Conservation (phyloP, 2,797 vertebrate genomes). For the Margarornis squamiger region DNA sequence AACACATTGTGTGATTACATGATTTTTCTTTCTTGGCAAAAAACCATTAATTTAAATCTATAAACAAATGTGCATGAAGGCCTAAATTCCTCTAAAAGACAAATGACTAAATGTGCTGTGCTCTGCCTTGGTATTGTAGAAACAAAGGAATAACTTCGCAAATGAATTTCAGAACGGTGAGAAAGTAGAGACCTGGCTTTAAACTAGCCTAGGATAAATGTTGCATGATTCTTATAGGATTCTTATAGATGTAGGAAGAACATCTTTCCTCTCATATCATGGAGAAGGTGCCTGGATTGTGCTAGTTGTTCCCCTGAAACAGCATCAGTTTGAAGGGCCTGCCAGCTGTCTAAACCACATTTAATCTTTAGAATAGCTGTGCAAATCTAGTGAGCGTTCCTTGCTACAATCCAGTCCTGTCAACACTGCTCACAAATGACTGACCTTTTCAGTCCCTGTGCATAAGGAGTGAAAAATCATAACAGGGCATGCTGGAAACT, state of each 20-base stretch:
- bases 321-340: background rate
- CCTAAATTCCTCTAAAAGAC: background rate
- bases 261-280: background rate
- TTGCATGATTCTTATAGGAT: background rate
- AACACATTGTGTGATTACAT: background rate
- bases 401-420: background rate
- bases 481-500: background rate
- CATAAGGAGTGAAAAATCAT: background rate
- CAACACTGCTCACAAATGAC: background rate
- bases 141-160: background rate
- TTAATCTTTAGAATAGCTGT: background rate
- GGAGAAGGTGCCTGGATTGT: background rate
- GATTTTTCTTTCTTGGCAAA: background rate
- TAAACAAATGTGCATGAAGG: background rate
- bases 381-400: background rate
- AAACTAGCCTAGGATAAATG: background rate
- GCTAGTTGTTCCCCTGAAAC: background rate
- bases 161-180: background rate
- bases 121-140: background rate
- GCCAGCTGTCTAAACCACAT: background rate
- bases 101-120: background rate
- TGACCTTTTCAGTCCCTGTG: background rate
- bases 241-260: background rate
- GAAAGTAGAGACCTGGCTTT: background rate
- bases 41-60: background rate